Evolutionary conservation across 2,113 vertebrate genomes (phyloP).

Genomic region (Athene noctua): DNA sequence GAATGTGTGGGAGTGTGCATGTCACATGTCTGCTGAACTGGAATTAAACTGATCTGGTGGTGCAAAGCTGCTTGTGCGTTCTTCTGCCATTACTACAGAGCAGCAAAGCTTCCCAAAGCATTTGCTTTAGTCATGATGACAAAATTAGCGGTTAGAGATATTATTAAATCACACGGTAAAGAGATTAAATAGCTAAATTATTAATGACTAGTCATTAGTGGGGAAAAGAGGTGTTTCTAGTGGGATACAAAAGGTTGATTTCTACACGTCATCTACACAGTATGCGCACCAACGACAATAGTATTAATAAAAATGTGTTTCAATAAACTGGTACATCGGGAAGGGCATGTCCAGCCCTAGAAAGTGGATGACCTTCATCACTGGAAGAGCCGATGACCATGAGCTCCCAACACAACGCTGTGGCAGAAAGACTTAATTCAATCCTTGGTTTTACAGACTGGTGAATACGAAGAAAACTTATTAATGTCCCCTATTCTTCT

Average conservation of each 20-base stretch:
- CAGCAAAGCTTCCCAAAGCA: background rate
- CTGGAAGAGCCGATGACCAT: background rate
- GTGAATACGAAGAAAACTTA: background rate
- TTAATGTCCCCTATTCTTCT: background rate
- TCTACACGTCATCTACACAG: background rate
- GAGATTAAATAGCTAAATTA: background rate
- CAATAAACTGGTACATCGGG: background rate
- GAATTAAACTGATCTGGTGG: background rate
- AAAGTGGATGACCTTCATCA: background rate
- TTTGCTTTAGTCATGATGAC: background rate
- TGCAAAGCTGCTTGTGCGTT: background rate
- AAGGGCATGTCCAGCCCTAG: background rate
- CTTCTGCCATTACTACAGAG: background rate
- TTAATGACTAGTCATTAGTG: accelerated
- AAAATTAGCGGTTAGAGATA: background rate
- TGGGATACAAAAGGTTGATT: background rate
- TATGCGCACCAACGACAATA: accelerated
- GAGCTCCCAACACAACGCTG: background rate
- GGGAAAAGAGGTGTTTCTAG: background rate
- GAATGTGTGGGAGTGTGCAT: accelerated
- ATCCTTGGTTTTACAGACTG: background rate
- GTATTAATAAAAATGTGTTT: background rate
- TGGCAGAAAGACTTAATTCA: background rate
- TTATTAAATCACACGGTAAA: background rate
- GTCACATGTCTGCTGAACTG: background rate